Evolutionary conservation across 2,113 vertebrate genomes (phyloP).

Genomic region (Urocynchramus pylzowi): DNA sequence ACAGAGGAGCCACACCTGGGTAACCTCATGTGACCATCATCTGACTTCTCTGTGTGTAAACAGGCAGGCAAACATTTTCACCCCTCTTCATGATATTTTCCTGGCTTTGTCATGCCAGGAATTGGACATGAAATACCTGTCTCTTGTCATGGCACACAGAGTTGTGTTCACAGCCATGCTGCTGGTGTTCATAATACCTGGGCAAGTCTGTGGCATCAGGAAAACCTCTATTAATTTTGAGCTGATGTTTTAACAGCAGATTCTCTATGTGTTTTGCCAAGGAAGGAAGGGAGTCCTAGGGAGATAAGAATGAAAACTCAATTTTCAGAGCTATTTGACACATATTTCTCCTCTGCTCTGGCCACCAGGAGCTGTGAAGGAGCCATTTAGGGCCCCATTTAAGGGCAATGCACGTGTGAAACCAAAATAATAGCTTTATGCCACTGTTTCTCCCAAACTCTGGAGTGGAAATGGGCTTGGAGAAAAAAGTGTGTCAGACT

Average conservation of each 20-base stretch:
- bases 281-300: not conserved
- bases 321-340: not conserved
- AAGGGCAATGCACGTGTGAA: not conserved
- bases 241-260: not conserved
- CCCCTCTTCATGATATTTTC: not conserved
- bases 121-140: not conserved
- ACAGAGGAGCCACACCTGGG: not conserved
- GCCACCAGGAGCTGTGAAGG: not conserved
- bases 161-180: not conserved
- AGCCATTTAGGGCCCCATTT: not conserved
- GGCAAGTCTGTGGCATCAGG: not conserved
- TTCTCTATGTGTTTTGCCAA: not conserved
- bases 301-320: not conserved
- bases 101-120: not conserved
- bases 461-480: rapidly evolving
- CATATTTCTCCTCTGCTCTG: not conserved
- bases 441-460: not conserved
- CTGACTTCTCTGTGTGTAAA: not conserved
- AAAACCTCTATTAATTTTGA: not conserved
- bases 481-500: not conserved
- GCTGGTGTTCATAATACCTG: not conserved
- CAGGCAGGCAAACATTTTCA: not conserved
- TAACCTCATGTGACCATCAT: not conserved
- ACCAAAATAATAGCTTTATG: not conserved
- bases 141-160: not conserved